Evolutionary conservation across 2,888 invertebrate genomes (phyloP).

Genomic region (Cheilosia impressa): DNA sequence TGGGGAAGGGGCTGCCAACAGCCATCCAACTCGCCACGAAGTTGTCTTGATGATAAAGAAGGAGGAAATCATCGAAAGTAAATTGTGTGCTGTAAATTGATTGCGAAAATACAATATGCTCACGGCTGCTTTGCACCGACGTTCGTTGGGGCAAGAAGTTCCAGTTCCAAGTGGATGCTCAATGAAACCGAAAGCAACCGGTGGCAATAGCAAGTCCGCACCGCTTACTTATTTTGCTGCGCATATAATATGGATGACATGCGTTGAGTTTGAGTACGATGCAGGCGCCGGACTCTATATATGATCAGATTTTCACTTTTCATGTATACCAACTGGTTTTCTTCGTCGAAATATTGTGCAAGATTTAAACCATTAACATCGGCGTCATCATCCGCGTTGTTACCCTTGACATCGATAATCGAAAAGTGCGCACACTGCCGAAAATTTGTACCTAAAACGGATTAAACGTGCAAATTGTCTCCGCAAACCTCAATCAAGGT

Average conservation of each 20-base stretch:
- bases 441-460: constrained; percentile 1
- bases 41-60: constrained; percentile 47
- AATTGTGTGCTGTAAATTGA: constrained; percentile 60
- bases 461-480: constrained; percentile 55
- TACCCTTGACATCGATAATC: constrained; percentile 70
- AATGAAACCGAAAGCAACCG: constrained; percentile 66
- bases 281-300: constrained; percentile 9
- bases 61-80: constrained; percentile 71
- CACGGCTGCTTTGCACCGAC: constrained; percentile 2
- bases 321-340: constrained; percentile 50
- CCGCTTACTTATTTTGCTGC: constrained; percentile 29
- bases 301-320: constrained; percentile 68
- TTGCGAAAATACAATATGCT: constrained; percentile 54
- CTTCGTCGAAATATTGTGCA: constrained; percentile 52
- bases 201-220: neutral
- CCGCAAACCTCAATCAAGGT: constrained; percentile 54
- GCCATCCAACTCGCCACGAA: neutral
- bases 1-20: neutral
- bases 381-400: constrained; percentile 43
- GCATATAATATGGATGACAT: neutral
- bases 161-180: constrained; percentile 62
- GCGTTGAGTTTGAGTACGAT: neutral
- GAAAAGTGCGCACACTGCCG: constrained; percentile 13
- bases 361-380: constrained; percentile 51
- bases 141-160: constrained; percentile 23